A percentile compares a stretch with the other conserved stretches of the same genome.
Conservation (phyloP, 2,113 vertebrate species). For the Melanostigma gelatinosum region DNA sequence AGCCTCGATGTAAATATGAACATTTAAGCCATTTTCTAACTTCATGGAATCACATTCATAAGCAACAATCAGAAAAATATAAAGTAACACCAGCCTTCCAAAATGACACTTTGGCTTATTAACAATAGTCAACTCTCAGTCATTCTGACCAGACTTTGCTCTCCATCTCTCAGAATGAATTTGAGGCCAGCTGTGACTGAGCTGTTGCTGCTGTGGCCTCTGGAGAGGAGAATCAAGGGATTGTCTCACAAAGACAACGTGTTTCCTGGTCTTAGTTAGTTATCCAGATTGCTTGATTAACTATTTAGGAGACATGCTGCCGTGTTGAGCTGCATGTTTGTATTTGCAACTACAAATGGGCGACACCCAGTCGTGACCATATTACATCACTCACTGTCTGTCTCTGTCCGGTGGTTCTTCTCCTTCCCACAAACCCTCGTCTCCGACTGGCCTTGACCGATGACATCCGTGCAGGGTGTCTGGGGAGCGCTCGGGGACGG, state of each 20-base stretch:
- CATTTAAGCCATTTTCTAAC: background rate
- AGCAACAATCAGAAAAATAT: background rate
- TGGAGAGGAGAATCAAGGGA: background rate
- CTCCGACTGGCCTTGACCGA: conserved; percentile 25
- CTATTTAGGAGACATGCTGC: conserved; percentile 21
- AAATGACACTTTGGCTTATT: background rate
- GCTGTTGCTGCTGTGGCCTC: conserved; percentile 1
- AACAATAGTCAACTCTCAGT: too few species aligned
- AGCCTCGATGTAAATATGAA: background rate
- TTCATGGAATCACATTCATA: background rate
- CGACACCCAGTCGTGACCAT: background rate
- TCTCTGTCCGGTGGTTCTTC: conserved; percentile 63
- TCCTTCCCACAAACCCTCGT: conserved; percentile 54
- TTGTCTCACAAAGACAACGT: background rate
- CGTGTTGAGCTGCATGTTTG: background rate
- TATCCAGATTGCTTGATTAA: conserved; percentile 33
- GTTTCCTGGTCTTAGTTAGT: background rate
- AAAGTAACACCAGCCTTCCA: background rate
- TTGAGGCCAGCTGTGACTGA: background rate
- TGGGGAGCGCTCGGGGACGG: conserved; percentile 47
- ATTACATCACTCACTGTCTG: conserved; percentile 74
- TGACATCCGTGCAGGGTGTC: conserved; percentile 49
- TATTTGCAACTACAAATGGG: conserved; percentile 19
- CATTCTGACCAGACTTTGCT: background rate
- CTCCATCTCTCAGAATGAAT: background rate